These are phyloP conservation scores for Epicampocera succincta DNA, from an alignment of 2,888 invertebrate species.

Conservation along the genomic window DNA sequence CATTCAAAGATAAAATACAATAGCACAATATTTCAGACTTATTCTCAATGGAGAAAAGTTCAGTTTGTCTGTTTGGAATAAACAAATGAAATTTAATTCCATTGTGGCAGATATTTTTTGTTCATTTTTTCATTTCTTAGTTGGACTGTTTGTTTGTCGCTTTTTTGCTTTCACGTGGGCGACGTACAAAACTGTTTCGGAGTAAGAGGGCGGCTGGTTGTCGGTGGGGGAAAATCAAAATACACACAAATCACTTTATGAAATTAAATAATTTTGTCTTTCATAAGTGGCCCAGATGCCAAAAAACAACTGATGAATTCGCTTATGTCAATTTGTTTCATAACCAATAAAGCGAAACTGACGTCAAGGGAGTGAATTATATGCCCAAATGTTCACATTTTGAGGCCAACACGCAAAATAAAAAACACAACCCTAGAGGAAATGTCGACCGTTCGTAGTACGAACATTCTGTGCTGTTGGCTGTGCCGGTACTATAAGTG, in stretches of 20 bases:
- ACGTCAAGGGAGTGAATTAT: too few species aligned
- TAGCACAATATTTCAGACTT: background rate
- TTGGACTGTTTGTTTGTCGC: background rate
- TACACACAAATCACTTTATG: background rate
- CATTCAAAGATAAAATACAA: background rate
- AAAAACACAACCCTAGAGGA: too few species aligned
- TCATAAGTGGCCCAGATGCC: too few species aligned
- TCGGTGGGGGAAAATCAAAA: too few species aligned
- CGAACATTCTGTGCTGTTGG: too few species aligned
- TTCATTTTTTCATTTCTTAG: background rate
- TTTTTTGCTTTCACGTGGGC: background rate
- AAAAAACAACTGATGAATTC: too few species aligned
- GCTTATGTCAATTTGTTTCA: too few species aligned
- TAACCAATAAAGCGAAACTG: too few species aligned
- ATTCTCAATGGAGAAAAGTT: constrained; percentile 44
- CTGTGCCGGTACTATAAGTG: too few species aligned
- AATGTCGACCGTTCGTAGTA: too few species aligned
- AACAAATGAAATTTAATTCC: constrained; percentile 57
- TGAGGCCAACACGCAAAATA: too few species aligned
- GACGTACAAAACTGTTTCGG: constrained; percentile 4
- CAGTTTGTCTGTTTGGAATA: constrained; percentile 20
- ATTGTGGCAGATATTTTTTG: constrained; percentile 47
- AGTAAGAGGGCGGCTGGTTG: background rate
- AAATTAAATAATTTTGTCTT: background rate
- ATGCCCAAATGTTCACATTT: too few species aligned